Evolutionary conservation across 2,113 vertebrate genomes (phyloP), one percentile per base, ranked within the genome.

Genomic region (Lagopus muta): DNA sequence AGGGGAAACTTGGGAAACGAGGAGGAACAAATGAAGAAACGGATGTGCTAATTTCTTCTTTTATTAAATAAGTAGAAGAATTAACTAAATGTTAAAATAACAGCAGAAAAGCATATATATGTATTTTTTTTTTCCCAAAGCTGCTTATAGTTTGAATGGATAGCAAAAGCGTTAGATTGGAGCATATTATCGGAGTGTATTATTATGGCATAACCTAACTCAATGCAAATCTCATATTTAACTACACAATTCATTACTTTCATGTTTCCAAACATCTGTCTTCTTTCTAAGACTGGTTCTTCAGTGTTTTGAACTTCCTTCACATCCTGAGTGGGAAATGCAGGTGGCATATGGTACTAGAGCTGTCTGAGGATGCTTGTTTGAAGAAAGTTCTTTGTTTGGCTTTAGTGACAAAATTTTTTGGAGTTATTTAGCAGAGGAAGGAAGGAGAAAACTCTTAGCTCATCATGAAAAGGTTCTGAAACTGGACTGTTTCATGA

Each of bases 261-360:
- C 8, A 6, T 86, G 30, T 76, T 93, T 84, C 34, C 32, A 64
- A 89, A 76, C 28, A 36, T 61, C 18, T 57, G 9, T 10, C 86
- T 61, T 90, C 25, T 91, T 95, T 87, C 62, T 89, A 14, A 54
- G 64, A 15, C 6, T 65, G 24, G 85, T 91, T 84, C 52, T 90
- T 85, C 11, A 9, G 8, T 12, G 13, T 36, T 6, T 47, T 82
- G 25, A 48, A 71, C 38, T 84, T 67, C 20, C 88, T 14, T 80
- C 2, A 21, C 22, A 20, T 43, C 32, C 42, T 58, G 42, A 82
- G 21, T 28, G 58, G 86, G 78, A 89, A 55, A 15, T 60, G 18
- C 21, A 76, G 40, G 24, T 66, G 34, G 52, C 58, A 70, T 54
- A 32, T 30, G 6, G 50, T 8, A 45, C 28, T 77, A 60, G 42